Evolutionary conservation across 2,113 vertebrate genomes (phyloP).

Genomic region (Ia io): DNA sequence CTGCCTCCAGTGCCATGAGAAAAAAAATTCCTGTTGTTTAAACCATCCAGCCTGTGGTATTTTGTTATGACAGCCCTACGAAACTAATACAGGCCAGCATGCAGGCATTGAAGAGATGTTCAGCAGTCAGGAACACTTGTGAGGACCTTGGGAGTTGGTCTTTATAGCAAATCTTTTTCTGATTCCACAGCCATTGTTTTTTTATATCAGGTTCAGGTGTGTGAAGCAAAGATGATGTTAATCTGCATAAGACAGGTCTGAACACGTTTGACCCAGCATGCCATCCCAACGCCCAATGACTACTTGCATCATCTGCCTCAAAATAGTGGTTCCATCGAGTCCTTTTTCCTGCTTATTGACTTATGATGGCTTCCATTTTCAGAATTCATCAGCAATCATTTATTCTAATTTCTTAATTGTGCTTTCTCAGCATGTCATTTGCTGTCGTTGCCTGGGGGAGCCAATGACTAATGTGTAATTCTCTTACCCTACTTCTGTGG

Average conservation of each 20-base stretch:
- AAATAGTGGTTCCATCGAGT: background rate
- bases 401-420: background rate
- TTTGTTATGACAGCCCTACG: background rate
- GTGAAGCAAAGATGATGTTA: background rate
- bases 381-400: background rate
- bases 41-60: background rate
- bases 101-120: background rate
- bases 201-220: background rate
- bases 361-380: background rate
- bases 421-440: background rate
- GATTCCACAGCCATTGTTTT: background rate
- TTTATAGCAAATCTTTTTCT: background rate
- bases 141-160: background rate
- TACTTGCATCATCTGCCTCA: background rate
- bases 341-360: background rate
- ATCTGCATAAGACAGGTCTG: background rate
- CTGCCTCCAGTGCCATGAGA: background rate
- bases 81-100: background rate
- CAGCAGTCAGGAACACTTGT: background rate
- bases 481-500: background rate
- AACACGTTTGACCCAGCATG: background rate
- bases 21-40: background rate
- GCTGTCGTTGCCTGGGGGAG: background rate
- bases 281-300: background rate
- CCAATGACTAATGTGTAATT: background rate